phyloP scores from a whole-genome alignment of 2,888 invertebrate species.

The Atherix ibis region DNA sequence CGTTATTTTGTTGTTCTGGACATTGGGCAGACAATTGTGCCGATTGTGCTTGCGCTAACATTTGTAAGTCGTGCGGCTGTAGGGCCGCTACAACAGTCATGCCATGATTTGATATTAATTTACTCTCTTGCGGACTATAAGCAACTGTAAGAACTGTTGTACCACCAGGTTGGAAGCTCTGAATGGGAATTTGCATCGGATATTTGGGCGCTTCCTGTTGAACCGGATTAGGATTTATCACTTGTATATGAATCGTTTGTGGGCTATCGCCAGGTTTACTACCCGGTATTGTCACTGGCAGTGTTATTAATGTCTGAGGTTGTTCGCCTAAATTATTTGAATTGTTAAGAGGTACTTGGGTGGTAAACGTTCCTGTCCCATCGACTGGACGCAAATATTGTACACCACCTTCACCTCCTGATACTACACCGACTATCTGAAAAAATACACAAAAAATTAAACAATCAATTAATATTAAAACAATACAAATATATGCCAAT shows the following conservation, averaged over 20 bases:
- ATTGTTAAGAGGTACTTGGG: conserved; percentile 16
- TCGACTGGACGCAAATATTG: conserved; percentile 56
- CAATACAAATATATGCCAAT: too few relatives aligned
- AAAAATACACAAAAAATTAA: conserved; percentile 3
- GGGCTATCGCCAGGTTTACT: conserved; percentile 60
- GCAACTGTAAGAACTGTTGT: conserved; percentile 61
- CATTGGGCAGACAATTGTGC: conserved; percentile 11
- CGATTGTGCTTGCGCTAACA: conserved; percentile 33
- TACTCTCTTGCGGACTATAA: conserved; percentile 48
- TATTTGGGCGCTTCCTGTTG: conserved; percentile 41
- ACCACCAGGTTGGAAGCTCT: conserved; percentile 50
- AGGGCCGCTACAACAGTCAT: conserved; percentile 51
- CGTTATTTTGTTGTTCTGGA: conserved; percentile 15
- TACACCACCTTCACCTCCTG: conserved; percentile 53
- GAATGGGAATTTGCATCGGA: conserved; percentile 61
- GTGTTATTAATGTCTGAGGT: conserved; percentile 53
- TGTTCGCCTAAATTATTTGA: conserved; percentile 23
- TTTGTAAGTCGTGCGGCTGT: conserved; percentile 53
- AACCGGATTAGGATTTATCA: conserved; percentile 43
- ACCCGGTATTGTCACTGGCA: conserved; percentile 63
- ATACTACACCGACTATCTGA: conserved; percentile 52
- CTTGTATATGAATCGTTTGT: conserved; percentile 65
- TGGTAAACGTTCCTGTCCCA: conserved; percentile 27
- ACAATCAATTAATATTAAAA: too few relatives aligned
- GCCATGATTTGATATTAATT: conserved; percentile 38